Base-by-base conservation (phyloP, 2,888 invertebrate genomes). In the Eulithis testata region DNA sequence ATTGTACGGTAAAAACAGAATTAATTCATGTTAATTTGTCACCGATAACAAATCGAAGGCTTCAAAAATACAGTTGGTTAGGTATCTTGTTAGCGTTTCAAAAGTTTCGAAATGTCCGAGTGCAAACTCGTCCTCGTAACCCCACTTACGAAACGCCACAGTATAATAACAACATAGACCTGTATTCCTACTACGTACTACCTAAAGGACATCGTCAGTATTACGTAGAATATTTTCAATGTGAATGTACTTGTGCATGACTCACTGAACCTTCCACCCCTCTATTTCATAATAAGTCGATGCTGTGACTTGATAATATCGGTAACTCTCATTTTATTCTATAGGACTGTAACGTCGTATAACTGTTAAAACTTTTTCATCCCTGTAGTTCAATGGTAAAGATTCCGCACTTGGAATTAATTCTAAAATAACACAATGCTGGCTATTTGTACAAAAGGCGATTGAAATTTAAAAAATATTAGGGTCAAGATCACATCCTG, bases 81-180 rank as follows among this genome's bases (percentile, higher is more conserved):
- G 21, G 21, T 21, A 68, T 78, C 74, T 74, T 70, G 67, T 75
- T 70, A 62, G 73, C 58, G 50, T 62, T 62, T 70, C 66, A 54
- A 56, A 51, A 62, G 70, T 83, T 82, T 81, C 81, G 80, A 80
- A 82, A 83, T 77, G 71, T 51, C 75, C 63, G 74, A 72, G 74
- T 73, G 76, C 77, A 79, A 77, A 79, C 74, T 75, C 71, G 79
- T 77, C 73, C 70, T 76, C 69, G 69, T 70, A 76, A 76, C 76
- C 72, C 68, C 55, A 72, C 71, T 82, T 82, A 68, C 80, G 77
- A 82, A 78, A 83, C 69, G 36, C 50, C 70, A 31, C 50, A 36
- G 63, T 59, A 64, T 74, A 69, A 62, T 67, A 74, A 74, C 74
- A 78, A 74, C 73, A 73, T 75, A 74, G 69, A 74, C 64, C 68